Evolutionary conservation across 2,797 vertebrate species (phyloP), one percentile per base, ranked within the genome.

Genomic region (Cossypha caffra): DNA sequence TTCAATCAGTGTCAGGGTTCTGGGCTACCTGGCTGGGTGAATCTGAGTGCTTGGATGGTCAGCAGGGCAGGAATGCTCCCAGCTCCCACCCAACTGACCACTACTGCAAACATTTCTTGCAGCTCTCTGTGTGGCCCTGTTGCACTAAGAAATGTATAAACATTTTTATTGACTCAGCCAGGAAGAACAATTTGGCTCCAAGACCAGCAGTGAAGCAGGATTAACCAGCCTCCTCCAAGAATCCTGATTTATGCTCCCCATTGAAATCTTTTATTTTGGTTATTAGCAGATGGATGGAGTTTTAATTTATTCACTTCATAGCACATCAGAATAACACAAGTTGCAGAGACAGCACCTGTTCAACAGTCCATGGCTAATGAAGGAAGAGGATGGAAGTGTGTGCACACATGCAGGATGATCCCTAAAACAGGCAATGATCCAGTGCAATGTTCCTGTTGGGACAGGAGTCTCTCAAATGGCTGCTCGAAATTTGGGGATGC

Each of bases 101-200:
- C 20, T 42, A 23, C 38, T 76, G 38, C 61, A 87, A 76, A 92
- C 13, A 40, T 37, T 80, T 69, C 88, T 59, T 40, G 28, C 59
- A 92, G 74, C 86, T 87, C 52, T 67, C 68, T 93, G 78, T 82
- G 88, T 86, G 86, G 93, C 71, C 31, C 1, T 3, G 0, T 58
- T 69, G 63, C 80, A 79, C 81, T 74, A 74, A 80, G 68, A 87
- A 83, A 71, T 28, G n/a, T 71, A 86, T 57, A 89, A 96, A 96
- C 78, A 88, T 67, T 92, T 95, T 74, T 85, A 92, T 86, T 95
- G 88, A 91, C 91, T 96, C 78, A 91, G 59, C 23, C 89, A 92
- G 78, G 78, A 91, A 74, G 86, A 96, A 71, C 45, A 59, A 55
- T 85, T 42, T 83, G 88, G 68, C 72, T 83, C 90, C 4, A n/a